Conservation (phyloP, 1,140 invertebrate genomes). For the Maniola jurtina region DNA sequence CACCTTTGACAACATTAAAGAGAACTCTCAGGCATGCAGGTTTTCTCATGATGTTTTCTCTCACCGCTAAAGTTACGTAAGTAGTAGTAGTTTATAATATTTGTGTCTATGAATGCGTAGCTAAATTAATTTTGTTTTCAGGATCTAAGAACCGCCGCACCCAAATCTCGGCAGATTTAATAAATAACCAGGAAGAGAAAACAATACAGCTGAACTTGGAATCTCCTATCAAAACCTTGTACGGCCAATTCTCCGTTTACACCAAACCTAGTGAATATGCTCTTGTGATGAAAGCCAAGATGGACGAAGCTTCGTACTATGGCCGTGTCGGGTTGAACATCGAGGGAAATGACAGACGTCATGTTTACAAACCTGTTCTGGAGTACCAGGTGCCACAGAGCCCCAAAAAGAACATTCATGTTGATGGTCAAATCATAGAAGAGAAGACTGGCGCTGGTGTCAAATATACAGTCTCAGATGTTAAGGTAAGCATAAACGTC, state of each 20-base stretch:
- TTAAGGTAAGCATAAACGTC: constrained; percentile 40
- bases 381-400: constrained; percentile 83
- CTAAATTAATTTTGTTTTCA: neutral
- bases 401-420: constrained; percentile 55
- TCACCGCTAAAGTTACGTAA: too few species aligned
- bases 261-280: constrained; percentile 79
- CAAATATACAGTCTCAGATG: constrained; percentile 69
- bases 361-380: constrained; percentile 83
- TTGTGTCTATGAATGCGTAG: neutral
- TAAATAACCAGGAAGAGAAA: constrained; percentile 75
- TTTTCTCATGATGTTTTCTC: too few species aligned
- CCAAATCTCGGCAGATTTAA: constrained; percentile 69
- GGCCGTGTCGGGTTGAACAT: constrained; percentile 82
- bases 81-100: too few species aligned
- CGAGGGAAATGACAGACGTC: constrained; percentile 72
- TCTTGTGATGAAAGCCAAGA: constrained; percentile 75
- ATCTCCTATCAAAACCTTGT: constrained; percentile 80
- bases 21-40: too few species aligned
- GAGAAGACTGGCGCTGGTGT: constrained; percentile 45
- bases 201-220: constrained; percentile 78
- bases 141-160: constrained; percentile 83
- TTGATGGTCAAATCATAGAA: constrained; percentile 61
- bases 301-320: constrained; percentile 81
- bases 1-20: too few species aligned
- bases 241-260: constrained; percentile 77